Evolutionary conservation across 2,113 vertebrate species (phyloP).

Genomic region (Capreolus pygargus): DNA sequence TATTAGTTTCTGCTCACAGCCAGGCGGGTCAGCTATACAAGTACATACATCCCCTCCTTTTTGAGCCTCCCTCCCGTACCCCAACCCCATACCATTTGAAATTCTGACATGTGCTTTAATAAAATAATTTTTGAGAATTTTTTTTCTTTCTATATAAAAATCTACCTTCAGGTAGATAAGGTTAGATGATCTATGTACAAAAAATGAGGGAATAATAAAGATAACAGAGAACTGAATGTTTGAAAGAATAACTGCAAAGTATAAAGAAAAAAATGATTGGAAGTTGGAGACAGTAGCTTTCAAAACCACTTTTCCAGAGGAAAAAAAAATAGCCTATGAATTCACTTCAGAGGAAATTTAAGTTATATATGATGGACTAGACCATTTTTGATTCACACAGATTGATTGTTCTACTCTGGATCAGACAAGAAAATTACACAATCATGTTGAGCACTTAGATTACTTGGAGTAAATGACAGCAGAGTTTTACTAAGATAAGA

Average conservation of each 20-base stretch:
- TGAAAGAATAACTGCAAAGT: not conserved
- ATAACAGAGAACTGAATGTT: not conserved
- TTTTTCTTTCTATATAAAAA: not conserved
- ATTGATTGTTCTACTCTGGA: not conserved
- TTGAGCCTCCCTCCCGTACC: not conserved
- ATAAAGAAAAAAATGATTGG: not conserved
- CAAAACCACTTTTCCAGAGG: not conserved
- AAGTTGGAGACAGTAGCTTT: not conserved
- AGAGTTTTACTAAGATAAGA: constrained; percentile 10
- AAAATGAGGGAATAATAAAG: not conserved
- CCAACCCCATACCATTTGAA: not conserved
- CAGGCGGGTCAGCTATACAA: not conserved
- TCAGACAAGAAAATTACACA: constrained; percentile 26
- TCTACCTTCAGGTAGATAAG: not conserved
- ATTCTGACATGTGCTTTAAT: not conserved
- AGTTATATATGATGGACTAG: not conserved
- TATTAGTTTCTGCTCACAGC: not conserved
- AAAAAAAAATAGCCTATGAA: not conserved
- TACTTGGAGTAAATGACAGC: not conserved
- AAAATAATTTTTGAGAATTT: not conserved
- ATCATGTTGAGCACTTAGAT: not conserved
- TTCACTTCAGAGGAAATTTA: not conserved
- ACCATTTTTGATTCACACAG: not conserved
- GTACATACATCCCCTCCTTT: not conserved
- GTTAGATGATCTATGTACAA: not conserved